A percentile compares a stretch with the other conserved stretches of the same genome.
These are phyloP conservation scores for Hipposideros larvatus DNA, from an alignment of 2,797 vertebrate genomes.

Conservation along the genomic window DNA sequence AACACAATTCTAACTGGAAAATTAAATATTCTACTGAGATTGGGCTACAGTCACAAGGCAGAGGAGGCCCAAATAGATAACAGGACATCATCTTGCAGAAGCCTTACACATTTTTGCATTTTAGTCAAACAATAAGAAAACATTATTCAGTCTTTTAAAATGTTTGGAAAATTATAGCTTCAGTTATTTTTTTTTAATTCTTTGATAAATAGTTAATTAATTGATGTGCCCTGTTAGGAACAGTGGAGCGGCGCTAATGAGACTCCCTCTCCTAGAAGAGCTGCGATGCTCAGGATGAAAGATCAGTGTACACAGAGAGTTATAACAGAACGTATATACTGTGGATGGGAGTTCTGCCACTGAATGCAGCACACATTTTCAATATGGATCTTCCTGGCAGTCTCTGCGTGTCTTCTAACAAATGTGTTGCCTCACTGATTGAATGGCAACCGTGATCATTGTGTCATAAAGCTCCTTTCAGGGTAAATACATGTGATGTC, in stretches of 20 bases:
- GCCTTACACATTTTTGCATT: neutral
- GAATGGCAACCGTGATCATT: neutral
- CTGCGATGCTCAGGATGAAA: neutral
- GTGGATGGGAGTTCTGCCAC: neutral
- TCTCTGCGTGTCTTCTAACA: neutral
- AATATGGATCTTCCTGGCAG: neutral
- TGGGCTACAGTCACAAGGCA: neutral
- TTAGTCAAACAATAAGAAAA: conserved; percentile 11
- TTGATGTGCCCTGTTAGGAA: neutral
- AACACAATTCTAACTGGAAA: conserved; percentile 5
- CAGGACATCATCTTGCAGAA: neutral
- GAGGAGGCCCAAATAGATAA: neutral
- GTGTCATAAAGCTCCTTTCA: neutral
- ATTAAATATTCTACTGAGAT: neutral
- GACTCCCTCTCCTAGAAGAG: neutral
- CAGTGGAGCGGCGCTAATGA: neutral
- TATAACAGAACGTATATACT: no score
- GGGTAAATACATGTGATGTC: neutral
- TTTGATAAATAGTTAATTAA: neutral
- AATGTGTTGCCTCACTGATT: neutral
- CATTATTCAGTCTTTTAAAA: neutral
- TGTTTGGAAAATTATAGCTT: neutral
- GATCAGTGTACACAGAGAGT: accelerated
- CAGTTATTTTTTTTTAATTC: neutral
- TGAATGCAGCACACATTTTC: neutral